phyloP scores from a whole-genome alignment of 2,797 vertebrate species.

The Uromys caudimaculatus region DNA sequence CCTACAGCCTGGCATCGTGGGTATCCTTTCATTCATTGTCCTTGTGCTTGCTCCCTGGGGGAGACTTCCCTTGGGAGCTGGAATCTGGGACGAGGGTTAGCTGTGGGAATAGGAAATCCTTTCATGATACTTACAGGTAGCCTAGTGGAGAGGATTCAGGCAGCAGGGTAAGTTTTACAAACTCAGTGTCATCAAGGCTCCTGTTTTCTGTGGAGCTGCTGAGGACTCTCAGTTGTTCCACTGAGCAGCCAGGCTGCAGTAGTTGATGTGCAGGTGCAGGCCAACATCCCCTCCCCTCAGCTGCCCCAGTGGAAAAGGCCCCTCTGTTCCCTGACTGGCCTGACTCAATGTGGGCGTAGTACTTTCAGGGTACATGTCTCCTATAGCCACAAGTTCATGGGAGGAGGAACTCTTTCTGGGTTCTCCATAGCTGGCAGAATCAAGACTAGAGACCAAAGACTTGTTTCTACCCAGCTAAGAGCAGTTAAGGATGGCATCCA shows the following conservation, averaged over 20 bases:
- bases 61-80: not conserved
- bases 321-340: not conserved
- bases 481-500: no score
- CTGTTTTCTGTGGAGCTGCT: no score
- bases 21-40: not conserved
- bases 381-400: not conserved
- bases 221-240: not conserved
- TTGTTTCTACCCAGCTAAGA: not conserved
- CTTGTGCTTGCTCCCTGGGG: not conserved
- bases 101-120: not conserved
- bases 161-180: not conserved
- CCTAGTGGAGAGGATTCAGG: not conserved
- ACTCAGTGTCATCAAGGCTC: not conserved
- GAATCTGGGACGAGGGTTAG: not conserved
- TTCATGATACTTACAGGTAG: not conserved
- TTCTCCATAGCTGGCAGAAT: not conserved
- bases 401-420: not conserved
- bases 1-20: fast-evolving
- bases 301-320: not conserved
- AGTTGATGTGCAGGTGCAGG: not conserved
- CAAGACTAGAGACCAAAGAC: not conserved
- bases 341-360: fast-evolving
- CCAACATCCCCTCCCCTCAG: not conserved
- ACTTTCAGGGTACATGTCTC: not conserved
- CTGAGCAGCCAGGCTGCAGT: not conserved